Conservation (phyloP, 2,113 vertebrate genomes). For the human (Homo sapiens) region GRCh38 chr3:130363001-130363500, state of each 20-base stretch:
- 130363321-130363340: neutral
- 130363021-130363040: neutral
- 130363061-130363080: neutral
- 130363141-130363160: neutral
- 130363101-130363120: neutral
- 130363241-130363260: neutral
- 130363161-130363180: neutral
- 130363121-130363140: neutral
- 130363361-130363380: neutral
- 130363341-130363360: neutral
- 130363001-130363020: neutral
- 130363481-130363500: neutral
- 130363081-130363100: neutral
- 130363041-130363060: neutral
- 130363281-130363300: neutral
- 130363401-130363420: neutral
- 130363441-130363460: neutral
- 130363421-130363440: neutral
- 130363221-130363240: neutral
- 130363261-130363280: neutral
- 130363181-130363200: neutral
- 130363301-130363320: neutral
- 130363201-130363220: neutral
- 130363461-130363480: neutral
- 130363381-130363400: neutral